Percentiles rank a stretch among this genome's conserved stretches.
These are phyloP conservation scores for Palythoa caribaeorum DNA, from an alignment of 92 coral and sea anemone species.

Conservation along the genomic window DNA sequence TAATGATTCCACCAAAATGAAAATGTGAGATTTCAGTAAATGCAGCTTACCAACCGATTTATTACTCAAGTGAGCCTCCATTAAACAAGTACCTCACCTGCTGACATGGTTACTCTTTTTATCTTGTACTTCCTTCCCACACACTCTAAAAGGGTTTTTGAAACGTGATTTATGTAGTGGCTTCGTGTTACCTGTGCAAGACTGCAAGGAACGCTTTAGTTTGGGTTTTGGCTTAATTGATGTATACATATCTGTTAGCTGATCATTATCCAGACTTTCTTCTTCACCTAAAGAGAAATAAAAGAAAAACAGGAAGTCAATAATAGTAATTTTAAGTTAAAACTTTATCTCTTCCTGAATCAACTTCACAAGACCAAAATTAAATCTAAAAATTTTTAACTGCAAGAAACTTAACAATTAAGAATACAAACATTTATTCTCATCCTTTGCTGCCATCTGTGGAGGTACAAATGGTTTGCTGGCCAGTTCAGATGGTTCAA, in stretches of 20 bases:
- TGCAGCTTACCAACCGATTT: not conserved
- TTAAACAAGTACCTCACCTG: not conserved
- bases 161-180: slow-evolving; percentile 51
- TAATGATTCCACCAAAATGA: not conserved
- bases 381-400: too few species aligned
- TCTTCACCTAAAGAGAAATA: slow-evolving; percentile 39
- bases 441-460: slow-evolving; percentile 21
- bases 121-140: not conserved
- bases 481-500: slow-evolving; percentile 50
- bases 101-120: slow-evolving; percentile 13
- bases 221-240: slow-evolving; percentile 48
- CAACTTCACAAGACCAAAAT: too few species aligned
- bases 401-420: too few species aligned
- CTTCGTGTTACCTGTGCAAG: not conserved
- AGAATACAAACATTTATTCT: not conserved
- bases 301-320: not conserved
- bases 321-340: too few species aligned
- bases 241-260: slow-evolving; percentile 77
- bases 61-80: not conserved
- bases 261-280: slow-evolving; percentile 69
- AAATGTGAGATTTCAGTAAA: not conserved
- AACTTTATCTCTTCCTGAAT: too few species aligned
- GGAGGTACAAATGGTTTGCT: slow-evolving; percentile 72
- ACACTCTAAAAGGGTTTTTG: slow-evolving; percentile 72
- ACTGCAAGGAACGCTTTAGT: not conserved